Base-by-base conservation (phyloP, 2,888 invertebrate genomes). In the Pyrochroa serraticornis region DNA sequence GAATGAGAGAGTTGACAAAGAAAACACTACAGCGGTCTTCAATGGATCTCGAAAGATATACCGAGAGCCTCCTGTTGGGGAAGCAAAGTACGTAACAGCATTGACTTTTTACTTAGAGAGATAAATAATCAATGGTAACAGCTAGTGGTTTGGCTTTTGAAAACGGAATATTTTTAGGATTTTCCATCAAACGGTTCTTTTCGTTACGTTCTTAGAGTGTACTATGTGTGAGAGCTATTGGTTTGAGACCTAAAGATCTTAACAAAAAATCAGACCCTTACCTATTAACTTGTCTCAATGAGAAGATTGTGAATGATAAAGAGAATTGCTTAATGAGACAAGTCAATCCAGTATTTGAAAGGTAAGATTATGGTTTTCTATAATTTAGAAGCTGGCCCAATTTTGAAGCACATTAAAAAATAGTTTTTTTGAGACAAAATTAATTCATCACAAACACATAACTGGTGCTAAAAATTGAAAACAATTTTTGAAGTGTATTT, bases 271-370 rank as follows among this genome's bases (percentile, higher is more conserved):
- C 91, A 0, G 91, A 95, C 78, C 89, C 94, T 0, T 95, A 92
- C 71, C 80, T 94, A 0, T 81, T 85, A 8, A 75, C 95, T 6
- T 83, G 81, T 50, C 83, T 93, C 39, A 91, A 91, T 0, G 83
- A 84, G 43, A 86, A 85, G 54, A 80, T 80, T 1, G 78, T 88
- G 36, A 84, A 84, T 36, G 92, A 93, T 75, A 83, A 86, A 46
- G 87, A 88, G 9, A 84, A 87, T 67, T 89, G 87, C 74, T 81
- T 90, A 34, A 82, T 86, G 1, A 90, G 90, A 74, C 88, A 90
- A 66, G 77, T 88, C 10, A 91, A 92, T 80, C 95, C 95, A 0
- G 82, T 91, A 12, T 95, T 95, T 79, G 95, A 95, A 48, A 88
- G 84, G 85, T 87, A 78, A 74, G 81, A 79, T 59, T n/a, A 33